Evolutionary conservation across 1,140 invertebrate species (phyloP).

Genomic region (Ostrea edulis): DNA sequence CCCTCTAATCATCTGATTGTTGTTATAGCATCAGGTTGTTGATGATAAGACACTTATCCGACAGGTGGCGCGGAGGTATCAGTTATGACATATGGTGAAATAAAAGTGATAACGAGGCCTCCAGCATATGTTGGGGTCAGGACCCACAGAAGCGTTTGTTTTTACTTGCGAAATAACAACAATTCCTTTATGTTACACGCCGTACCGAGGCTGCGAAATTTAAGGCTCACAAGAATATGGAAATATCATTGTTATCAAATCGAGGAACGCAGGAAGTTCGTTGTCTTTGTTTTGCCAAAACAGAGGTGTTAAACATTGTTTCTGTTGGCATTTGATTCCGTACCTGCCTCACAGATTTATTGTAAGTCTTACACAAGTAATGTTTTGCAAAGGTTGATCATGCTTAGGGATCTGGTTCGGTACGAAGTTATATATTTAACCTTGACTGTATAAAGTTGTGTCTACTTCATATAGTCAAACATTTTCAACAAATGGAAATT

Average conservation of each 20-base stretch:
- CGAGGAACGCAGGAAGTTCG: neutral
- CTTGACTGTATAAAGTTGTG: too few relatives aligned
- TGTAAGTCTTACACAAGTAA: neutral
- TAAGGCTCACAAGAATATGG: neutral
- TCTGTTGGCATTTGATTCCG: neutral
- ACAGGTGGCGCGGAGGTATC: slow-evolving; percentile 16
- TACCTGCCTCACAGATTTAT: neutral
- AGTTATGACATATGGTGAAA: slow-evolving; percentile 29
- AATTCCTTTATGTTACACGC: neutral
- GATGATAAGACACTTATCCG: slow-evolving; percentile 21
- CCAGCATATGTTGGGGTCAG: slow-evolving; percentile 6
- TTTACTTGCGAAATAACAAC: neutral
- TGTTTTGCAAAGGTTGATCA: neutral
- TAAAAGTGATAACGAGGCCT: slow-evolving; percentile 32
- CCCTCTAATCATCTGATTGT: neutral
- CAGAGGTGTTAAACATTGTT: neutral
- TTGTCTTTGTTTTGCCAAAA: neutral
- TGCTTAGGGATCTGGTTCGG: too few relatives aligned
- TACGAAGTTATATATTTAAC: too few relatives aligned
- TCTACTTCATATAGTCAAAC: too few relatives aligned
- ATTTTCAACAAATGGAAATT: too few relatives aligned
- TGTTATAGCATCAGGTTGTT: neutral
- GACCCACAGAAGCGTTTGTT: slow-evolving; percentile 19
- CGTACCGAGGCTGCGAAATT: neutral
- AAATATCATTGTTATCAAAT: neutral